Conservation (phyloP, 92 coral and sea anemone genomes). For the Metridium senile region DNA sequence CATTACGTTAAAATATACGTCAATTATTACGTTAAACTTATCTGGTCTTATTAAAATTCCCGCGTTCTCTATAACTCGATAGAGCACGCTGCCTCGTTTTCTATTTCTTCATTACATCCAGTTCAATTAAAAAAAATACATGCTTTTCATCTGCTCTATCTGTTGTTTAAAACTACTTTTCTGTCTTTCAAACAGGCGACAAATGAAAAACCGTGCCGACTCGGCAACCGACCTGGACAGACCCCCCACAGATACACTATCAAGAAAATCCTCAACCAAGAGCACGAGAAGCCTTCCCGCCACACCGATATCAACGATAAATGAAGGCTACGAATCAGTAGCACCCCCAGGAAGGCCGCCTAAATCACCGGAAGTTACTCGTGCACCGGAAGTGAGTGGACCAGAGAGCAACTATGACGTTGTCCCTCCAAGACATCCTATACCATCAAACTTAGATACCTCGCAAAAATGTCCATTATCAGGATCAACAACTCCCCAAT, state of each 20-base stretch:
- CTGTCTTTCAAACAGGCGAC: constrained; percentile 13
- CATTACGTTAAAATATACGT: no score
- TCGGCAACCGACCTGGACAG: background rate
- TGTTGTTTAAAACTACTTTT: background rate
- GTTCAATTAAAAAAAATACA: background rate
- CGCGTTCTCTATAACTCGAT: no score
- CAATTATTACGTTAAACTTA: no score
- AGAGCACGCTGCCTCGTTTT: no score
- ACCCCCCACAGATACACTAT: constrained; percentile 9
- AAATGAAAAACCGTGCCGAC: constrained; percentile 27
- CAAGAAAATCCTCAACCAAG: constrained; percentile 24
- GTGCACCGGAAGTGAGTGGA: background rate
- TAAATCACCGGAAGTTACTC: constrained; percentile 3
- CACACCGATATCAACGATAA: constrained; percentile 21
- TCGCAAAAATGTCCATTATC: constrained; percentile 26
- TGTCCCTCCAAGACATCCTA: constrained; percentile 4
- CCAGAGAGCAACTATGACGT: background rate
- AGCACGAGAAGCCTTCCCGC: background rate
- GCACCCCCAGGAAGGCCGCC: constrained; percentile 21
- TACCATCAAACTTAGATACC: background rate
- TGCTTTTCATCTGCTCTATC: background rate
- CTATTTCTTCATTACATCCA: background rate
- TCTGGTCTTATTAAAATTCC: no score
- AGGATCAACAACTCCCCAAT: background rate
- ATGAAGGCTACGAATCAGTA: constrained; percentile 31